These are phyloP conservation scores for Pammene fasciana DNA, from an alignment of 2,888 invertebrate species.

Conservation along the genomic window DNA sequence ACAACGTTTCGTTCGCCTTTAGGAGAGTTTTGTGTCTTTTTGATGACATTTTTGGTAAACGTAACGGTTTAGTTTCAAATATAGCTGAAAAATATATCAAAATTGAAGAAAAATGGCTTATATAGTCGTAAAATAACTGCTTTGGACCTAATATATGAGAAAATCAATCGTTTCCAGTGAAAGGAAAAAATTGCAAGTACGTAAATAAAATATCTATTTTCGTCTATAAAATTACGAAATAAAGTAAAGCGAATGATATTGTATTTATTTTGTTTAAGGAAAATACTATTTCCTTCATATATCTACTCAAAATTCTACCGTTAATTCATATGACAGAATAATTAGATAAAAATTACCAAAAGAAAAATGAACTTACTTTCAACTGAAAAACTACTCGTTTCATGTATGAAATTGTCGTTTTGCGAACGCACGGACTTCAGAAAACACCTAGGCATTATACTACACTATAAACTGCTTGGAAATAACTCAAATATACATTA, in stretches of 20 bases:
- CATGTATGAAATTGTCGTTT: conserved; percentile 64
- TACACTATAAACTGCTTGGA: conserved; percentile 36
- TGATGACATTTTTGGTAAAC: conserved; percentile 54
- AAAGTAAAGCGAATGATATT: background rate
- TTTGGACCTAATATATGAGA: background rate
- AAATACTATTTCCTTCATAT: conserved; percentile 1
- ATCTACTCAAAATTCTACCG: background rate
- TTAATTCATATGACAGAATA: conserved; percentile 42
- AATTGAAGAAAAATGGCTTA: background rate
- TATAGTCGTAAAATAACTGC: background rate
- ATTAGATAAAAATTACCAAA: conserved; percentile 25
- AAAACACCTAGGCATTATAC: conserved; percentile 75
- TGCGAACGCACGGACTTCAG: conserved; percentile 65
- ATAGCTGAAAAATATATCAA: conserved; percentile 23
- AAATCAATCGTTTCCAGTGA: background rate
- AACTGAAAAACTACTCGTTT: conserved; percentile 56
- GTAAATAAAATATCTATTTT: background rate
- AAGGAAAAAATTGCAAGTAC: conserved; percentile 11
- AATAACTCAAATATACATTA: conserved; percentile 43
- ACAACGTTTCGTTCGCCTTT: conserved; percentile 71
- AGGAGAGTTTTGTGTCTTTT: conserved; percentile 68
- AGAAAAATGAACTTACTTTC: conserved; percentile 64
- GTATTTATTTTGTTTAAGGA: background rate
- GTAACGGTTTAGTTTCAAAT: conserved; percentile 59
- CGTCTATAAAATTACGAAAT: background rate